Base-by-base conservation (phyloP, 2,113 vertebrate species). In the Heterotis niloticus region DNA sequence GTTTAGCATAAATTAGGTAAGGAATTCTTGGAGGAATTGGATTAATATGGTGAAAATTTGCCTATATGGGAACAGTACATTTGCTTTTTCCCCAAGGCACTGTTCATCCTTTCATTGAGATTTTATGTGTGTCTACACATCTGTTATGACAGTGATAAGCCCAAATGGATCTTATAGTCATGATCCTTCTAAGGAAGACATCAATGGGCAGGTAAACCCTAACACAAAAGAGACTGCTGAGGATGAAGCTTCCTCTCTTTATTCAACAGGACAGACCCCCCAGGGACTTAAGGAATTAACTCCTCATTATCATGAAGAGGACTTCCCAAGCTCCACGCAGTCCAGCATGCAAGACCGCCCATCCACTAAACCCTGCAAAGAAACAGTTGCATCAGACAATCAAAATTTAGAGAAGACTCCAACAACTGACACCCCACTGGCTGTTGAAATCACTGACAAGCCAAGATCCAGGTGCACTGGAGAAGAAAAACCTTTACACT, bases 101-200 rank as follows among this genome's bases (percentile, higher is more conserved):
- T 44, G 34, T 44, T 44, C 34, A 44, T 44, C 34, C 34, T 44
- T 44, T 44, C 2, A 44, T 44, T 44, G 23, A n/a, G 69, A 51
- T 54, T 71, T 51, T 71, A 10, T 51, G 59, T 34, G 20, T 54
- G n/a, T 72, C 51, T 17, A 76, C 0, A 18, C 74, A 13, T 65
- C 44, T 23, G n/a, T 28, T 28, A 59, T 75, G 5, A 1, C 79
- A 59, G 73, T 23, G 54, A 62, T 82, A 52, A 28, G 71, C 24
- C 68, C 26, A 56, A 13, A 56, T 65, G 76, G 51, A 44, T 17
- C 67, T 60, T 73, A 26, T 28, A 20, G 34, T 1, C 69, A 80
- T 82, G 26, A 82, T 64, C 17, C 81, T 28, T 79, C 28, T 17
- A 23, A 57, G 51, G 70, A 76, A 76, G 75, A 34, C 24, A 13